Base-by-base conservation (phyloP, 2,888 invertebrate species). In the Barypeithes pellucidus region DNA sequence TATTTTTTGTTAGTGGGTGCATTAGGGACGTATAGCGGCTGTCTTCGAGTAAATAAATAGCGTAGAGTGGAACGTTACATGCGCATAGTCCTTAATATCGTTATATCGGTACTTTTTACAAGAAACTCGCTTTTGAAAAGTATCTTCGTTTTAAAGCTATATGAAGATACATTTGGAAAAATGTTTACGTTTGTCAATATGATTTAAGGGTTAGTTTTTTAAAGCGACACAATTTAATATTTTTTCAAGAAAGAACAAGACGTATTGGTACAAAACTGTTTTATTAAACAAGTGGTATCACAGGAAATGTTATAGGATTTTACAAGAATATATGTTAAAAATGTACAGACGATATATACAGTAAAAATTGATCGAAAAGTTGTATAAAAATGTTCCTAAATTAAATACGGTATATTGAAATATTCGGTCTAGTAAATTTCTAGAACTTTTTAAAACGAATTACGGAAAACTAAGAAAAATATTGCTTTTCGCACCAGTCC, bases 1-100 rank as follows among this genome's bases (percentile, higher is more conserved):
- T 52, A 39, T 57, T 50, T 54, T 57, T 66, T 43, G 54, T 67
- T 45, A 67, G 24, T 16, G 36, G 11, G 22, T 4, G 8, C 24
- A 24, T 50, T 50, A 43, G 22, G 20, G 20, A 45, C 2, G 11
- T 50, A 22, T 22, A 11, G 22, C 50, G 12, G 8, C 18, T 11
- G 22, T 7, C 20, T 12, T 22, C 2, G 3, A 1, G 47, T n/a
- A n/a, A 20, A 20, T 18, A 47, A 11, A 47, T 50, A 50, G 50
- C 50, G 24, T 50, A 50, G n/a, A 3, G n/a, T 24, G 50, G 22
- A 50, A 50, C 22, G 20, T 12, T n/a, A 24, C 50, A 50, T 50
- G 50, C 50, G 22, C 3, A n/a, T 12, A 24, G 2, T 24, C 5
- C n/a, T 20, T 24, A 50, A 20, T n/a, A n/a, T n/a, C 1, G 20